Base-by-base conservation (phyloP, 2,888 invertebrate species). In the Melanotus villosus region DNA sequence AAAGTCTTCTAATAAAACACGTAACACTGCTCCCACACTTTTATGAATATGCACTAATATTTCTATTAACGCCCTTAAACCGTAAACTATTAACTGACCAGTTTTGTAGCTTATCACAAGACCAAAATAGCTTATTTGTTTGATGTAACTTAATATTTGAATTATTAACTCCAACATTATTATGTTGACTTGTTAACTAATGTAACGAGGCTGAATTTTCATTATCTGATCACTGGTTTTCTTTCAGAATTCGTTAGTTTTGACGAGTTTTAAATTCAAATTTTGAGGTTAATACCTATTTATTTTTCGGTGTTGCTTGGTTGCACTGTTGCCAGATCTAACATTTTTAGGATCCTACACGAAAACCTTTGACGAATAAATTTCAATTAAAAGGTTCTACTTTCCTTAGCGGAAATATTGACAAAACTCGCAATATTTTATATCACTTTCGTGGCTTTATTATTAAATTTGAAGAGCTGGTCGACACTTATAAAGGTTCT, bases 1-100 rank as follows among this genome's bases (percentile, higher is more conserved):
- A 30, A 79, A 76, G 60, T 79, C 80, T 75, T 80, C 80, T 18
- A 74, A 70, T 56, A 79, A 70, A 43, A 79, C 69, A 30, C 64
- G 62, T 30, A 76, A 56, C 10, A 76, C 38, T 10, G 66, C 45
- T 60, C 50, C 36, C 68, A 66, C 43, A 63, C 71, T 43, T 38
- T 59, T 16, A 68, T 50, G 64, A 62, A 56, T 14, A 26, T 57
- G n/a, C 65, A 41, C 3, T 16, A 62, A 36, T 21, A 72, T 19
- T 57, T 66, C 62, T 1, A 73, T 58, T 38, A 73, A 38, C 14
- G 52, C 56, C 32, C 43, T 34, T 23, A 75, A 14, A 14, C 57
- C 59, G 30, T 68, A 68, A 12, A 80, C 75, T 45, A 80, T 72
- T 58, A 77, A 69, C 57, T 79, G 73, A 26, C 81, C 81, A 10